These are phyloP conservation scores for Cydia strobilella DNA, from an alignment of 1,140 invertebrate species.

Conservation along the genomic window DNA sequence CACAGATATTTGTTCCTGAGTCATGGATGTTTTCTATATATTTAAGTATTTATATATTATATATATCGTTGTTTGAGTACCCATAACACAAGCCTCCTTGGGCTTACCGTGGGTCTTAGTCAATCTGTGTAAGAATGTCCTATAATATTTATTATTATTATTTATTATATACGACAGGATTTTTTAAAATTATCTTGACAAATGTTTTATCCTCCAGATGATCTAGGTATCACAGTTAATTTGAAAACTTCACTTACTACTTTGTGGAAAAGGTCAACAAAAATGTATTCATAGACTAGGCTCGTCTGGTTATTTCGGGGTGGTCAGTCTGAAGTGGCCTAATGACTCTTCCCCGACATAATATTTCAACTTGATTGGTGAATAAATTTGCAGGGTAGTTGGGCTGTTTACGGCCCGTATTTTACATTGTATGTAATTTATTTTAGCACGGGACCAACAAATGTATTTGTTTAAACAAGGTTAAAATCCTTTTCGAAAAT, in stretches of 20 bases:
- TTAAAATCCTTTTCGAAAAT: background rate
- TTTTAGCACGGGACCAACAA: background rate
- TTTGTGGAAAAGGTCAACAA: background rate
- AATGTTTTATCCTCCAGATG: no score
- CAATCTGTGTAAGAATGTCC: no score
- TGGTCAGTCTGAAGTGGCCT: background rate
- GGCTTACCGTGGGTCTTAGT: no score
- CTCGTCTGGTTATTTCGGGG: background rate
- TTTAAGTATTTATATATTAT: no score
- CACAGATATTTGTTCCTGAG: no score
- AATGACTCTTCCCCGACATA: background rate
- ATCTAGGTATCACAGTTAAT: no score
- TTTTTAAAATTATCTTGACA: no score
- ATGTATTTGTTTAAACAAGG: background rate
- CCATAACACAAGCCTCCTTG: no score
- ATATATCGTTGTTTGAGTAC: no score
- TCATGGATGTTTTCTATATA: no score
- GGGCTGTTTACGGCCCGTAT: background rate
- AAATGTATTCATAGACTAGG: background rate
- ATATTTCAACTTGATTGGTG: constrained; percentile 1
- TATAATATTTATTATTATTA: no score
- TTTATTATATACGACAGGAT: no score
- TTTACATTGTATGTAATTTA: background rate
- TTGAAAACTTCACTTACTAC: background rate
- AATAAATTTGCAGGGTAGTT: constrained; percentile 4